phyloP scores from a whole-genome alignment of 2,797 vertebrate genomes.

The Apogon talboti region DNA sequence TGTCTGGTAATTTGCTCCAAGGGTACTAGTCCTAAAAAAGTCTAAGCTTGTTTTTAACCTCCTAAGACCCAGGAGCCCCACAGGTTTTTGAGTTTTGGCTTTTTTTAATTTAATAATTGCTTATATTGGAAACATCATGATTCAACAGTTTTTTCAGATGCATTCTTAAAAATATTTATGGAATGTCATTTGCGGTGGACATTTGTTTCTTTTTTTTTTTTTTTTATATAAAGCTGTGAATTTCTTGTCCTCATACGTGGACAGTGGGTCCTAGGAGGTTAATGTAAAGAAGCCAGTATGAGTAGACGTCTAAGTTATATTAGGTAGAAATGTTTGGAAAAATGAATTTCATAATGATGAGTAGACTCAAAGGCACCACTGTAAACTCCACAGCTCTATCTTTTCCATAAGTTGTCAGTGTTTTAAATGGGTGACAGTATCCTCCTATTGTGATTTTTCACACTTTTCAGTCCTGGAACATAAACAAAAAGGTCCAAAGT shows the following conservation, averaged over 20 bases:
- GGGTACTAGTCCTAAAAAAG: not conserved
- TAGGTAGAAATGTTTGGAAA: constrained; percentile 15
- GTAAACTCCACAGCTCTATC: constrained; percentile 37
- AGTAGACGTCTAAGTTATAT: not conserved
- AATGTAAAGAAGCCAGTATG: not conserved
- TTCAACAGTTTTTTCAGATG: too few relatives aligned
- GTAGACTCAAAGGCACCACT: constrained; percentile 1
- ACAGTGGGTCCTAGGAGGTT: too few relatives aligned
- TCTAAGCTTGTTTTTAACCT: constrained; percentile 4
- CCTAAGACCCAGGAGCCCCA: too few relatives aligned
- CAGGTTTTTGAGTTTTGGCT: too few relatives aligned
- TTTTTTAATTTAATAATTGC: too few relatives aligned
- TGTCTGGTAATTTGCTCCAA: not conserved
- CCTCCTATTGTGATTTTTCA: constrained; percentile 13
- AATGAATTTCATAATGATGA: constrained; percentile 9
- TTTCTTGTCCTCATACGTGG: too few relatives aligned
- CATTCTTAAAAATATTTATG: too few relatives aligned
- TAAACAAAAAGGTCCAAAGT: constrained; percentile 10
- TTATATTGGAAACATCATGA: too few relatives aligned
- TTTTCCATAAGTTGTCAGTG: constrained; percentile 20
- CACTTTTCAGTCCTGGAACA: constrained; percentile 25
- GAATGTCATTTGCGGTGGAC: too few relatives aligned
- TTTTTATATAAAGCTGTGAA: too few relatives aligned
- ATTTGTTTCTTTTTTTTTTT: too few relatives aligned
- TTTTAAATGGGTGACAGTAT: constrained; percentile 34